These are phyloP conservation scores for Pitta sordida DNA, from an alignment of 2,113 vertebrate genomes.

Conservation along the genomic window DNA sequence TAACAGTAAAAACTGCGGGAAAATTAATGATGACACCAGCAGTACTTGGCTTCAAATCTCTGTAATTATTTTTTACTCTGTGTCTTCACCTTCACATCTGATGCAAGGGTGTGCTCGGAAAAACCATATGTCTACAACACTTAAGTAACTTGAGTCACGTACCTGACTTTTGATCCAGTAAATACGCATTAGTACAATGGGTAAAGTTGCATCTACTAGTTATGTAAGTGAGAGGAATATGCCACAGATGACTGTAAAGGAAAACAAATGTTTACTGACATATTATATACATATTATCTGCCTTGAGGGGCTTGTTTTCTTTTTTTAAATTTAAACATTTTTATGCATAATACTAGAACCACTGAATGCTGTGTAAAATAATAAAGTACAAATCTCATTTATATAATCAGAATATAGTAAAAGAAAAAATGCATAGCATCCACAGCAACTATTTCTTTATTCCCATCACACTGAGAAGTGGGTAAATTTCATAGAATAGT, in stretches of 20 bases:
- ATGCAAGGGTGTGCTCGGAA: neutral
- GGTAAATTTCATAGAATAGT: neutral
- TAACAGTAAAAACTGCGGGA: no score
- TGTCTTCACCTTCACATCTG: neutral
- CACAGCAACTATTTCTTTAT: neutral
- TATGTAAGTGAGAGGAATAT: conserved; percentile 87
- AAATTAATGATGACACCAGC: neutral
- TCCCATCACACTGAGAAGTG: neutral
- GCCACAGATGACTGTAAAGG: conserved; percentile 81
- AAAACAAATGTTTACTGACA: conserved; percentile 7
- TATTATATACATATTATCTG: neutral
- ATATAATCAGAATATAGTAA: neutral
- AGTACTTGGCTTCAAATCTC: neutral
- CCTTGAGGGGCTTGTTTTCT: neutral
- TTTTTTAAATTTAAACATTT: neutral
- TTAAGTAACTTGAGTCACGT: neutral
- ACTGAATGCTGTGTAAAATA: neutral
- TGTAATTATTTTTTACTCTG: neutral
- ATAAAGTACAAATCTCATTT: neutral
- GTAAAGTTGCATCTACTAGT: conserved; percentile 80
- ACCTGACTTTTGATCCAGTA: conserved; percentile 85
- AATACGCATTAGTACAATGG: conserved; percentile 63
- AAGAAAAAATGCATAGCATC: neutral
- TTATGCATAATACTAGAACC: neutral
- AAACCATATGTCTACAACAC: neutral